phyloP scores from a whole-genome alignment of 2,797 vertebrate genomes.

The Myotis myotis region DNA sequence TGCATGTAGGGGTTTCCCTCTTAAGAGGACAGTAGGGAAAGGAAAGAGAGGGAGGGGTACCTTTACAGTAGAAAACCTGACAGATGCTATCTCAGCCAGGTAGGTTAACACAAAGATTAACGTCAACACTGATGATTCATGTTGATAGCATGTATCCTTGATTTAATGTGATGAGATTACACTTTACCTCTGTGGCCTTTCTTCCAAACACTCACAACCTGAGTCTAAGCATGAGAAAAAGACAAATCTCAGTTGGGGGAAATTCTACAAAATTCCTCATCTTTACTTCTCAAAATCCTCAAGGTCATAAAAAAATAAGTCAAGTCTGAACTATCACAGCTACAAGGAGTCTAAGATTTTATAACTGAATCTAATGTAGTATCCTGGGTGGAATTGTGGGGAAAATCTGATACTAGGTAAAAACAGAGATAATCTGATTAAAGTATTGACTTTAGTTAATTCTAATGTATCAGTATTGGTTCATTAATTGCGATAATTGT shows the following conservation, averaged over 20 bases:
- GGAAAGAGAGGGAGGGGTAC: background rate
- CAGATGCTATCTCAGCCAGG: background rate
- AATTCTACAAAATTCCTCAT: background rate
- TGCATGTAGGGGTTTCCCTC: background rate
- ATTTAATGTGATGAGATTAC: background rate
- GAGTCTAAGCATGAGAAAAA: background rate
- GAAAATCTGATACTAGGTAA: background rate
- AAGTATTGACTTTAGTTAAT: background rate
- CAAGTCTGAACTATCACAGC: background rate
- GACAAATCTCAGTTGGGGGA: background rate
- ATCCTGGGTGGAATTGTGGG: background rate
- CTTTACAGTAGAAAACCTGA: background rate
- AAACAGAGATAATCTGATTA: background rate
- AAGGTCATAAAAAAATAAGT: background rate
- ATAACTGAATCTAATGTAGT: background rate
- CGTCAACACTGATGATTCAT: background rate
- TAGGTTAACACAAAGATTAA: background rate
- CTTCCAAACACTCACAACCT: background rate
- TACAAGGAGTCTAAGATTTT: background rate
- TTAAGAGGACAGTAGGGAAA: background rate
- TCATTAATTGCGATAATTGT: background rate
- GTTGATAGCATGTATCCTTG: background rate
- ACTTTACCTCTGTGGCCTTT: background rate
- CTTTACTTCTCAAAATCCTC: background rate
- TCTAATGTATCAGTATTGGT: background rate